phyloP scores from a whole-genome alignment of 2,888 invertebrate genomes.

The Lathronympha strigana region DNA sequence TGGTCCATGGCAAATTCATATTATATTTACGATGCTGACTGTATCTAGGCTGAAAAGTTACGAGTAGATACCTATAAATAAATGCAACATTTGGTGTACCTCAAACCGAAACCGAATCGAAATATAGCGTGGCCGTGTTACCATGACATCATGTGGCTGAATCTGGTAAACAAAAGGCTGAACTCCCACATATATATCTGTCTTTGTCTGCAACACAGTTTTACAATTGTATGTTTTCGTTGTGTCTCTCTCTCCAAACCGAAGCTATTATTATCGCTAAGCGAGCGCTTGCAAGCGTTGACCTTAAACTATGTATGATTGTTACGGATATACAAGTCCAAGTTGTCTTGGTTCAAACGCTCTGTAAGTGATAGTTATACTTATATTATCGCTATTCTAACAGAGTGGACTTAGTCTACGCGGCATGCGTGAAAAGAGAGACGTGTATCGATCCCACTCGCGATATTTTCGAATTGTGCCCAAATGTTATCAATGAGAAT shows the following conservation, averaged over 20 bases:
- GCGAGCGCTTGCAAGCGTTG: background rate
- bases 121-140: conserved; percentile 52
- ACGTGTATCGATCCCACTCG: conserved; percentile 43
- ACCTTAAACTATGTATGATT: background rate
- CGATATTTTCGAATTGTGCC: conserved; percentile 40
- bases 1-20: background rate
- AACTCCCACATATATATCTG: conserved; percentile 46
- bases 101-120: conserved; percentile 42
- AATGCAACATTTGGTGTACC: conserved; percentile 22
- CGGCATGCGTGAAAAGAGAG: conserved; percentile 52
- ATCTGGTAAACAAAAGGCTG: conserved; percentile 63
- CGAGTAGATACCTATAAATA: conserved; percentile 1
- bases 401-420: conserved; percentile 54
- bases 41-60: conserved; percentile 4
- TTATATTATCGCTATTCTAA: conserved; percentile 51
- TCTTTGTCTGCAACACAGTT: conserved; percentile 54
- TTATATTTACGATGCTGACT: background rate
- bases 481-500: conserved; percentile 62
- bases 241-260: conserved; percentile 57
- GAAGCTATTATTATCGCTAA: conserved; percentile 50
- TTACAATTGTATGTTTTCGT: conserved; percentile 54
- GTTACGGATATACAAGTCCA: background rate
- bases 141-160: conserved; percentile 77
- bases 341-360: background rate
- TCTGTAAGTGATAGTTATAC: background rate